Evolutionary conservation across 2,888 invertebrate genomes (phyloP), one percentile per base, ranked within the genome.

Genomic region (Loripinus fragilis): DNA sequence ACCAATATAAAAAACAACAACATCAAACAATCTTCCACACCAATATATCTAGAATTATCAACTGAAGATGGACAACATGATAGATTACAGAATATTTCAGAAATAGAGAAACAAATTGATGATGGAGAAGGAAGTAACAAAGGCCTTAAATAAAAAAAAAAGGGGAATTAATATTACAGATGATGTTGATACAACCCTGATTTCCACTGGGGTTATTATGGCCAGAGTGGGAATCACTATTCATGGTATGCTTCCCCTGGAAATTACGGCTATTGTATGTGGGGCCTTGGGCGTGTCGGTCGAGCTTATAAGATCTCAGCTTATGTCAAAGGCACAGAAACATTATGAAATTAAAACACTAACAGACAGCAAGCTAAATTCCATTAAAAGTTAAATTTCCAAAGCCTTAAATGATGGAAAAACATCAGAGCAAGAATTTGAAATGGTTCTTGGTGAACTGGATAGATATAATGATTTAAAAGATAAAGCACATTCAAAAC

Each of bases 291-390:
- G 60, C 28, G 33, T 60, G 5, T 60, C 2, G 5, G 23, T 60
- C 2, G 33, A 33, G 33, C 20, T 60, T 28, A 28, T 60, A 2
- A 60, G 60, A 15, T 33, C 3, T 33, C 30, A 60, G 33, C 33
- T 60, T 33, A 17, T 60, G 20, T 33, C 60, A 33, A 60, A 60
- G 60, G 17, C 60, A 33, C 60, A 33, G 33, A 60, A 60, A 33
- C 60, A 60, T 33, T 1, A 60, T 60, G 28, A 2, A 28, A 10
- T 33, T 60, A 60, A 60, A 52, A 52, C 52, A 20, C 52, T 52
- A 10, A 15, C 7, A 23, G 3, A 52, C 5, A 60, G 60, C 20
- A 60, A 33, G 30, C 20, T 60, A 33, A 60, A 33, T 33, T 33
- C 30, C 20, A 60, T 60, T 30, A 33, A 60, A 33, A 20, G 10